Evolutionary conservation across 2,888 invertebrate species (phyloP).

Genomic region (Netelia melanura): DNA sequence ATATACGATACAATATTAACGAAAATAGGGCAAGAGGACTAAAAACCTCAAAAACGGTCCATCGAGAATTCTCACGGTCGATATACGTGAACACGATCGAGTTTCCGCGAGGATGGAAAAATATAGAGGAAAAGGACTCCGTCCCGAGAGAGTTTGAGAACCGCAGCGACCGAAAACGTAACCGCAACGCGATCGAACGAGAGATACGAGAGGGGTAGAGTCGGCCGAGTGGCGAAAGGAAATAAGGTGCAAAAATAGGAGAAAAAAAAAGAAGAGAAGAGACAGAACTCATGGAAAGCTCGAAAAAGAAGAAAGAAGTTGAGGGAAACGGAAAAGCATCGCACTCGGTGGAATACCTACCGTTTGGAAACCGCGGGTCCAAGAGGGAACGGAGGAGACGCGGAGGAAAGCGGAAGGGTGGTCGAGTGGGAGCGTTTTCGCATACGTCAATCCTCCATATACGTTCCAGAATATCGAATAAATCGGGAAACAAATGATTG

Average conservation of each 20-base stretch:
- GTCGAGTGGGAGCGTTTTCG: background rate
- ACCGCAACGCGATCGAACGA: background rate
- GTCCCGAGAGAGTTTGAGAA: background rate
- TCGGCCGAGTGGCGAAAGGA: background rate
- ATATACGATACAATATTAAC: background rate
- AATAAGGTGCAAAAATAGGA: background rate
- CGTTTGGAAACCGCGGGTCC: background rate
- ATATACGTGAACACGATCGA: background rate
- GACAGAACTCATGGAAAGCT: background rate
- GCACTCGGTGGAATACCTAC: background rate
- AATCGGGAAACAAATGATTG: slow-evolving; percentile 21
- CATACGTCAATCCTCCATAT: background rate
- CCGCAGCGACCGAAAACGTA: background rate
- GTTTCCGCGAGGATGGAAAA: background rate
- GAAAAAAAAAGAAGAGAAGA: background rate
- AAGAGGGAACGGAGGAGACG: no score
- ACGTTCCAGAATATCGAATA: background rate
- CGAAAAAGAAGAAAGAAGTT: background rate
- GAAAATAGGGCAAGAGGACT: background rate
- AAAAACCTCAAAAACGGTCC: background rate
- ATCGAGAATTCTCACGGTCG: background rate
- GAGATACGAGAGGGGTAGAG: background rate
- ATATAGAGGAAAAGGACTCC: background rate
- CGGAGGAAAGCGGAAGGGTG: background rate
- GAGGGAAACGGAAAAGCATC: background rate